Evolutionary conservation across 2,113 vertebrate genomes (phyloP), one percentile per base, ranked within the genome.

Genomic region (Spermophilus dauricus): DNA sequence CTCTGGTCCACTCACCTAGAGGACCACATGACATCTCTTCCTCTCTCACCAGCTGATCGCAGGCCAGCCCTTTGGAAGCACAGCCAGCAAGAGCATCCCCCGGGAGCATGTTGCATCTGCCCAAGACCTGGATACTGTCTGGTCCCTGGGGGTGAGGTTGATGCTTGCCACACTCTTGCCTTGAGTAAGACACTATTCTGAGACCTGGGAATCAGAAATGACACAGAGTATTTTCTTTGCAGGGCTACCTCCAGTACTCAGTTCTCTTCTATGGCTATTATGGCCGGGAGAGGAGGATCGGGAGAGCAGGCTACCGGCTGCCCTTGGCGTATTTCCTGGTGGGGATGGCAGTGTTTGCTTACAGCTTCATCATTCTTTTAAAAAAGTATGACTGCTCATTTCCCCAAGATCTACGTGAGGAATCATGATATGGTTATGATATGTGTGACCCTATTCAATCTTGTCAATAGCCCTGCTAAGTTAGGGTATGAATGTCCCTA

Each of bases 191-290:
- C 0, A 0, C 75, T 7, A 84, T 84, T 4, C 89, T 32, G 76
- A 84, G 45, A 17, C 42, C 2, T 6, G 6, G 32, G 70, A 7
- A 4, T 80, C 75, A 5, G 30, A 63, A 58, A 8, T 97, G 85
- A 92, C 53, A 5, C 58, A 24, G 32, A 85, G 20, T 81, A 16
- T 75, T 97, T 28, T 98, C 94, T 98, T 97, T 82, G 51, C 98
- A 99, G 99, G 99, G 99, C 51, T 99, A 99, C 97, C 99, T 99
- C 42, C 99, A 99, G 97, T 99, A 99, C 97, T 99, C 99, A 0
- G 99, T 99, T 14, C 98, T 99, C 86, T 99, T 99, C 98, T 99
- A 99, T 0, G 99, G 99, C 75, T 99, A 99, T 98, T 99, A 99
- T 0, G 99, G 99, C n/a, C 98, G 98, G 3, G 99, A 99, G 75